These are phyloP conservation scores for Melinopterus prodromus DNA, from an alignment of 2,888 invertebrate species.

Conservation along the genomic window DNA sequence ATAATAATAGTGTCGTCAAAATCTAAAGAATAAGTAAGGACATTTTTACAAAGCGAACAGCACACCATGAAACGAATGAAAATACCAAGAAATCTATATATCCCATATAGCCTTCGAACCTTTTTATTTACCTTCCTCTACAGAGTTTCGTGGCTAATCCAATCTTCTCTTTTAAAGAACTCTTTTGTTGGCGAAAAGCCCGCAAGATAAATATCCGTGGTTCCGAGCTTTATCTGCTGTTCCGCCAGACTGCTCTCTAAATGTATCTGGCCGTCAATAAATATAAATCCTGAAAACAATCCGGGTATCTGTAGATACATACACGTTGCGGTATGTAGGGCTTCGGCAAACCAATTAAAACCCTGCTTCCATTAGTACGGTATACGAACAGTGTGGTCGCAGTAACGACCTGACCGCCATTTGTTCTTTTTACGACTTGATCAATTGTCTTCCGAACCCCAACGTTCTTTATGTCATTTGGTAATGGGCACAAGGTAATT, in stretches of 20 bases:
- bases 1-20: no score
- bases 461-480: not conserved
- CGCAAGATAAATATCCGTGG: not conserved
- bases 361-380: not conserved
- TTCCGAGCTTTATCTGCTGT: not conserved
- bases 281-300: not conserved
- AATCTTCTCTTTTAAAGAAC: not conserved
- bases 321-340: not conserved
- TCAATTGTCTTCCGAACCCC: not conserved
- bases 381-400: not conserved
- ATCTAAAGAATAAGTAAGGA: no score
- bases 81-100: no score
- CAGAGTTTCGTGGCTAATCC: not conserved
- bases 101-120: not conserved
- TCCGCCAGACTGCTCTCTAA: not conserved
- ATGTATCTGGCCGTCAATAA: not conserved
- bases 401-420: not conserved
- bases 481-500: no score
- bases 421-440: not conserved
- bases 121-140: not conserved
- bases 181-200: not conserved
- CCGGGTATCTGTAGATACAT: not conserved
- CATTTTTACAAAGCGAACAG: no score
- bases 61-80: no score
- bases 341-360: constrained; percentile 4